Conservation (phyloP, 37 sponge, comb jelly and placozoan genomes). For the Amphimedon queenslandica region DNA sequence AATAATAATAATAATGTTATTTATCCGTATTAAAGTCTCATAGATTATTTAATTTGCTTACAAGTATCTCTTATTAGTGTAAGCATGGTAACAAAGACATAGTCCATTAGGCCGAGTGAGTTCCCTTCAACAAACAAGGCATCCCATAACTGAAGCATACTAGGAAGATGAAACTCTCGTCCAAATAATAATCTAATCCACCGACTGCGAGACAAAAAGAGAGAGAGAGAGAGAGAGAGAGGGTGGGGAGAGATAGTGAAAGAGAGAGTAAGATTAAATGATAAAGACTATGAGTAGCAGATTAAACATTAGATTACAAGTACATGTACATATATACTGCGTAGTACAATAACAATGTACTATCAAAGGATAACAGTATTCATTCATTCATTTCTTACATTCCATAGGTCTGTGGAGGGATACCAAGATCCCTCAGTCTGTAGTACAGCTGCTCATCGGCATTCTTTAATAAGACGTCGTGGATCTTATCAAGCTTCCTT, state of each 20-base stretch:
- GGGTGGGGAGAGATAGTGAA: background rate
- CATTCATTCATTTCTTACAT: conserved; percentile 55
- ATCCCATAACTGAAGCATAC: conserved; percentile 93
- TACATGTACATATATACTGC: background rate
- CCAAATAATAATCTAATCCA: conserved; percentile 96
- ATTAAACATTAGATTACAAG: background rate
- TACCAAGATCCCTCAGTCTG: conserved; percentile 65
- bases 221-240: conserved; percentile 2
- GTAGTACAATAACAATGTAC: background rate
- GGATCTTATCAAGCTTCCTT: conserved; percentile 82
- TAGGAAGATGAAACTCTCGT: conserved; percentile 89
- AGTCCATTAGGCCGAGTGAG: conserved; percentile 83
- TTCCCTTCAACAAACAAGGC: conserved; percentile 89
- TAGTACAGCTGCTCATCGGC: conserved; percentile 69
- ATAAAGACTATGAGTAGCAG: background rate
- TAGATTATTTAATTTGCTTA: too few species aligned
- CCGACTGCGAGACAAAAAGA: conserved; percentile 55
- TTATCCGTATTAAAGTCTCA: too few species aligned
- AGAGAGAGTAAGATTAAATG: background rate
- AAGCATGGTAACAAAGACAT: conserved; percentile 91
- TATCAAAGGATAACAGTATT: background rate
- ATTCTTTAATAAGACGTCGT: conserved; percentile 72
- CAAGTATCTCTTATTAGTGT: conserved; percentile 72
- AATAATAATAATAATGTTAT: background rate
- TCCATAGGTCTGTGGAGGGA: conserved; percentile 94